Conservation (phyloP, 2,113 vertebrate genomes). For the Paratilapia polleni region DNA sequence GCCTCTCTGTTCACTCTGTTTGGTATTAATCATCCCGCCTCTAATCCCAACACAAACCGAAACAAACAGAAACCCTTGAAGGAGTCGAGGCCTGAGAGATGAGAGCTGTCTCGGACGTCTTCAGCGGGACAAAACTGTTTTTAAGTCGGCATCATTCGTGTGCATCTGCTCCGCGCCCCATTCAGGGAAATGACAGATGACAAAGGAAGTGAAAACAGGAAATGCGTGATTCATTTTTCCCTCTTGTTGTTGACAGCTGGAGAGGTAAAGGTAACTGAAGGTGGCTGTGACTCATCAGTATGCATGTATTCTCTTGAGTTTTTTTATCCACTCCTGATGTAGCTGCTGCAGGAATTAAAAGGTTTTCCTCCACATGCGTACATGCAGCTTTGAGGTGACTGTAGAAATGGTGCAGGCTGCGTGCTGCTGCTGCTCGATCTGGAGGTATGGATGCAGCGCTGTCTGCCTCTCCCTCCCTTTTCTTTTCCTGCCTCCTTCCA, state of each 20-base stretch:
- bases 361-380: neutral
- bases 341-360: neutral
- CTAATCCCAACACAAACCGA: neutral
- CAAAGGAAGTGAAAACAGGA: neutral
- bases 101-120: neutral
- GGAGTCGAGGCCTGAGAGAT: neutral
- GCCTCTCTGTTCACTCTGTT: neutral
- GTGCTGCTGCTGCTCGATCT: neutral
- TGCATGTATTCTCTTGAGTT: neutral
- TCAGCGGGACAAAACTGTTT: neutral
- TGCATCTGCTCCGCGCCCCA: too few relatives aligned
- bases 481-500: neutral
- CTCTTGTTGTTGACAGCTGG: neutral
- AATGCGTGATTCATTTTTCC: neutral
- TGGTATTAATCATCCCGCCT: neutral
- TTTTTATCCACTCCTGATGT: neutral
- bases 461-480: conserved; percentile 9
- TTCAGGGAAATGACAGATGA: neutral
- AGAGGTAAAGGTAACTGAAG: neutral
- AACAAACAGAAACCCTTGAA: neutral
- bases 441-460: conserved; percentile 26
- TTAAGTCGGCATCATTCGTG: neutral
- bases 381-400: neutral
- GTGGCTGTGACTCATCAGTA: neutral
- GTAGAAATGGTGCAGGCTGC: conserved; percentile 31